Percentiles rank a stretch among this genome's conserved stretches.
Evolutionary conservation across 35 echinoderm and acorn worm genomes (phyloP).

Genomic region (Apostichopus japonicus): DNA sequence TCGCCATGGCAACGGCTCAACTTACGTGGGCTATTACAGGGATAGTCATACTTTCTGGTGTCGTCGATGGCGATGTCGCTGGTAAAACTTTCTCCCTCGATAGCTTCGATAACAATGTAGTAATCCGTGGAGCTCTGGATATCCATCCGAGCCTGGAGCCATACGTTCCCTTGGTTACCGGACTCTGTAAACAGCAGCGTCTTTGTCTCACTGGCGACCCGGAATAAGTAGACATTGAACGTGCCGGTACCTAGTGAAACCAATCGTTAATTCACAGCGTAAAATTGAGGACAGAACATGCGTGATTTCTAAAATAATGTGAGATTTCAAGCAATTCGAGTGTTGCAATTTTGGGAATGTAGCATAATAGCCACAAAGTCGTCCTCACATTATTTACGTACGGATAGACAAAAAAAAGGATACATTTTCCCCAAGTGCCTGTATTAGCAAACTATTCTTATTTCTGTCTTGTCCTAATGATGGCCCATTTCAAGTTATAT

Average conservation of each 20-base stretch:
- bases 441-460: too few relatives aligned
- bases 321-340: too few relatives aligned
- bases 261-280: too few relatives aligned
- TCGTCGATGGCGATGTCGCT: slow-evolving; percentile 90
- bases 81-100: slow-evolving; percentile 64
- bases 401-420: too few relatives aligned
- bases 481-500: too few relatives aligned
- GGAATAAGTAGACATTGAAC: slow-evolving; percentile 74
- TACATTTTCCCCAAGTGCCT: too few relatives aligned
- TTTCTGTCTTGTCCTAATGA: too few relatives aligned
- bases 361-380: too few relatives aligned
- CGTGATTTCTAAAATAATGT: too few relatives aligned
- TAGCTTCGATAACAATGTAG: slow-evolving; percentile 75
- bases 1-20: not conserved
- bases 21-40: slow-evolving; percentile 60
- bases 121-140: slow-evolving; percentile 53
- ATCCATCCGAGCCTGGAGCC: slow-evolving; percentile 60
- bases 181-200: slow-evolving; percentile 28
- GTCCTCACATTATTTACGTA: too few relatives aligned
- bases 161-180: slow-evolving; percentile 76
- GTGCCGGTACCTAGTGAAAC: slow-evolving; percentile 56
- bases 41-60: slow-evolving; percentile 53
- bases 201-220: slow-evolving; percentile 13
- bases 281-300: too few relatives aligned
- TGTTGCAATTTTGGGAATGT: too few relatives aligned